Evolutionary conservation across 2,888 invertebrate species (phyloP).

Genomic region (Anoncus sp.): DNA sequence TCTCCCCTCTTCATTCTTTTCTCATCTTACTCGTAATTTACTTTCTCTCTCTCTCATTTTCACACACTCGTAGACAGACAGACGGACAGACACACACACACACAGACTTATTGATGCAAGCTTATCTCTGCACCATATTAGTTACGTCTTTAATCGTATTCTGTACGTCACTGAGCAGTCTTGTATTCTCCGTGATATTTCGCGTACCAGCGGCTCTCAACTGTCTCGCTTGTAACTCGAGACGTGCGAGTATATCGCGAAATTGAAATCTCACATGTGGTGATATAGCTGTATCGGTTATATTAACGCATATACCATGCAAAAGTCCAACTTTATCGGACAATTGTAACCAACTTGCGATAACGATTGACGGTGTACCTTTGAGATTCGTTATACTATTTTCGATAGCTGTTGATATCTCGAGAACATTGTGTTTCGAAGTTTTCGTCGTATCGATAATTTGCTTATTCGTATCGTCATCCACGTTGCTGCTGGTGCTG

Average conservation of each 20-base stretch:
- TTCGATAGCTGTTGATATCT: conserved; percentile 88
- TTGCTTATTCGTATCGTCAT: conserved; percentile 51
- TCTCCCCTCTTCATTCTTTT: neutral
- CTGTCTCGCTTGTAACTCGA: conserved; percentile 89
- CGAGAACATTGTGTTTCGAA: conserved; percentile 85
- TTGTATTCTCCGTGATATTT: conserved; percentile 88
- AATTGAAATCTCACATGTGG: conserved; percentile 95
- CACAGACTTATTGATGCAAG: conserved; percentile 18
- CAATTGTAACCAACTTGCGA: conserved; percentile 91
- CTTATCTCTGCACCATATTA: conserved; percentile 89
- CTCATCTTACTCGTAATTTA: conserved; percentile 12
- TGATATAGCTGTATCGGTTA: conserved; percentile 91
- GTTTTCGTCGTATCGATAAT: conserved; percentile 67
- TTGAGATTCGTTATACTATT: conserved; percentile 87
- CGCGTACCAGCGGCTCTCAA: conserved; percentile 89
- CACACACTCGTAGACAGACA: no score
- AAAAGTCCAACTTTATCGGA: conserved; percentile 93
- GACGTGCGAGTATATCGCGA: conserved; percentile 89
- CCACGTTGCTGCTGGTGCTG: conserved; percentile 28
- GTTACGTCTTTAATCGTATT: conserved; percentile 90
- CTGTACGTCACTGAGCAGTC: conserved; percentile 89
- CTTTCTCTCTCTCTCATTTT: conserved; percentile 3
- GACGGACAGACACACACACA: conserved; percentile 17
- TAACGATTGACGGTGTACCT: conserved; percentile 84
- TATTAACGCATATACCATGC: conserved; percentile 92